Evolutionary conservation across 2,888 invertebrate genomes (phyloP).

Genomic region (Gymnosoma rotundatum): DNA sequence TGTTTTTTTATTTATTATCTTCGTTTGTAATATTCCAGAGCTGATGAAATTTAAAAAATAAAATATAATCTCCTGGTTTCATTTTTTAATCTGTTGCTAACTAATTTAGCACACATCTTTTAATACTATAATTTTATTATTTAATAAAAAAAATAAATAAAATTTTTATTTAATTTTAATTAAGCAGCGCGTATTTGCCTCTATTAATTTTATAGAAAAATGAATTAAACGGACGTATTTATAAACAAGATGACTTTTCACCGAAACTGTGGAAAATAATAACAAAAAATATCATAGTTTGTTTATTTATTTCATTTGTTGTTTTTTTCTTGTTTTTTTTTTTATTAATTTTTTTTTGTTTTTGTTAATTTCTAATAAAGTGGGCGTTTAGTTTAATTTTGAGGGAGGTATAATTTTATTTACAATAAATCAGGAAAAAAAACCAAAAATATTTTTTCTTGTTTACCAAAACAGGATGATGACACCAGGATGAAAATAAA

Average conservation of each 20-base stretch:
- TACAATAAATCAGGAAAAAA: not conserved
- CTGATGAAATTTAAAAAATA: slow-evolving; percentile 36
- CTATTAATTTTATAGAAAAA: not conserved
- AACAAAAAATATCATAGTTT: slow-evolving; percentile 1
- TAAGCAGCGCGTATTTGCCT: not conserved
- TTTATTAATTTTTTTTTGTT: too few species aligned
- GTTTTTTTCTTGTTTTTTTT: too few species aligned
- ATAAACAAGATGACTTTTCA: slow-evolving; percentile 21
- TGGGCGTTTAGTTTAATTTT: slow-evolving; percentile 27
- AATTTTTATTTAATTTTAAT: not conserved
- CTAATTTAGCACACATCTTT: slow-evolving; percentile 1
- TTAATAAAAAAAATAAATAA: slow-evolving; percentile 1
- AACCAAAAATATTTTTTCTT: not conserved
- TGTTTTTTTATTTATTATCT: not conserved
- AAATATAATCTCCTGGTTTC: not conserved
- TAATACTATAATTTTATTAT: not conserved
- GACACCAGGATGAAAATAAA: slow-evolving; percentile 9
- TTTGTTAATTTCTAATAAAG: slow-evolving; percentile 13
- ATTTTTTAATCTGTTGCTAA: slow-evolving; percentile 18
- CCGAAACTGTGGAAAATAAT: not conserved
- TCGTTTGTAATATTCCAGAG: slow-evolving; percentile 18
- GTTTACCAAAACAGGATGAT: not conserved
- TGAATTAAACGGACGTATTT: not conserved
- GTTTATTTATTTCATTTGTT: not conserved
- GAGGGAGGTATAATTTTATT: not conserved